Base-by-base conservation (phyloP, 2,113 vertebrate genomes). In the Electrona antarctica region DNA sequence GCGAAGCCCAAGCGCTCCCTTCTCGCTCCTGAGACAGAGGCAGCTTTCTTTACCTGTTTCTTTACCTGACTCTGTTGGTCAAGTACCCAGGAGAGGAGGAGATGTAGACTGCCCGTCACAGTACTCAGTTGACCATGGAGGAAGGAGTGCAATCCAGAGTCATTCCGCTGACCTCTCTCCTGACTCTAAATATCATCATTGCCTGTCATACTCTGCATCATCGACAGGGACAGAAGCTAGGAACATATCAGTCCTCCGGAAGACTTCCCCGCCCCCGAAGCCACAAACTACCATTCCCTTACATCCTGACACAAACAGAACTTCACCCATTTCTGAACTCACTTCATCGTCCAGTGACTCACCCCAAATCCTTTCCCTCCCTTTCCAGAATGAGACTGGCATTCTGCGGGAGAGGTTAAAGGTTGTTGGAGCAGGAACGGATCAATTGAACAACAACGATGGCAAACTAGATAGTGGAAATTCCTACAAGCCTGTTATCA, bases 131-230 rank as follows among this genome's bases (percentile, higher is more conserved):
- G 80, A 91, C 52, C 67, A 77, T 4, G 63, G 46, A 57, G 78
- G 41, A 50, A 69, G 0, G 2, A 77, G 46, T 15, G 55, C 56
- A 14, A 67, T 57, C 60, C 77, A 78, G 7, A 58, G 45, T 55
- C 41, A 0, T 56, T 71, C 61, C 33, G 64, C 75, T 48, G 29
- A 10, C 71, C 87, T 58, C 73, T 80, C 8, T 89, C 89, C 47
- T 66, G 77, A 76, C 55, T 89, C 88, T 64, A 84, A 79, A 29
- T 63, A 77, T 64, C 87, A 84, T 52, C 87, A 92, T 5, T 92
- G 90, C 60, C 80, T 80, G 14, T 85, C 93, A 41, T 92, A 85
- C 62, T 92, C 92, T 8, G 58, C 60, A 57, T 79, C 90, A 69
- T 77, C 78, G 65, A 21, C 81, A 59, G 70, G 81, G 13, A 76